Evolutionary conservation across 2,113 vertebrate species (phyloP), one percentile per base, ranked within the genome.

Genomic region (Phainopepla nitens): DNA sequence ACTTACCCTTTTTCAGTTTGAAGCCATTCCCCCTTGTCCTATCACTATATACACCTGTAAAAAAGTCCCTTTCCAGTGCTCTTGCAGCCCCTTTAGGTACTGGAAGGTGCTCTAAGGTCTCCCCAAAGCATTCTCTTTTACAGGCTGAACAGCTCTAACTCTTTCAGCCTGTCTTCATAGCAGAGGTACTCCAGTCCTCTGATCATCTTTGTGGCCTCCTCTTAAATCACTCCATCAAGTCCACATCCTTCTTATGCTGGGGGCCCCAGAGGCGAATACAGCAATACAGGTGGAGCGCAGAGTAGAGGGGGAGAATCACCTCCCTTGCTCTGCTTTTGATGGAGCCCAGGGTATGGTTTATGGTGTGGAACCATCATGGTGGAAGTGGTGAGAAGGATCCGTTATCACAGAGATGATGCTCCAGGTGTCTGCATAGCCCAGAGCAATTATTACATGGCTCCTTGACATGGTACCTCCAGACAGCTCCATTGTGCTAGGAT

Each of bases 401-500:
- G 25, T 76, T 72, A 1, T 76, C 9, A 10, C 57, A 79, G 61
- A 81, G 49, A 72, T 35, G 89, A 61, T 83, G 49, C 44, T 92
- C 88, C 90, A 93, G 80, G 80, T 95, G 82, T 64, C 51, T 68
- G 53, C 27, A 35, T 65, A 79, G 80, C 83, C 72, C 2, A 13
- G 76, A 94, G 83, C 57, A 82, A 79, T 93, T 87, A 92, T 53
- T 82, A 71, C 15, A 41, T n/a, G 49, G 68, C 44, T 82, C 45
- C 82, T 90, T 93, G 80, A 87, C 83, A 42, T 87, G 80, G 77
- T 69, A 93, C 61, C 73, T 89, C 77, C 86, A 92, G 87, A 87
- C 41, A 94, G 61, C 60, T 90, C 73, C 69, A 68, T 69, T 86
- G 80, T 92, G 86, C 80, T 80, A 78, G 86, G 93, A 87, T 95